Evolutionary conservation across 2,113 vertebrate species (phyloP).

Genomic region (Astur gentilis): DNA sequence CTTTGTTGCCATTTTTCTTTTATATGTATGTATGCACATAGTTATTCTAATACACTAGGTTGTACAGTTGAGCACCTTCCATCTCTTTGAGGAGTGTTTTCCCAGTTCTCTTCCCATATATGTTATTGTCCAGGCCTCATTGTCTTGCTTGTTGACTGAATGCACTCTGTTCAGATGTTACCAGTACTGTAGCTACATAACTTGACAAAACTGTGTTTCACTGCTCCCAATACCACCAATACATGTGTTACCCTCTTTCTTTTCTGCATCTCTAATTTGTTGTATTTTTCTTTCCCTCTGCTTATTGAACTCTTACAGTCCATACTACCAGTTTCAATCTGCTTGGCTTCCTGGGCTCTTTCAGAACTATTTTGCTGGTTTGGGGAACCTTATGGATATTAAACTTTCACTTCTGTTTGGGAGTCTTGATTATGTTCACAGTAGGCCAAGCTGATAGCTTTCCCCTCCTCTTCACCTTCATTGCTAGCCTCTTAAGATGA

Average conservation of each 20-base stretch:
- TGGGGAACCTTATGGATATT: neutral
- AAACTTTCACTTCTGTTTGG: neutral
- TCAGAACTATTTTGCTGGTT: neutral
- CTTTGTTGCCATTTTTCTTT: neutral
- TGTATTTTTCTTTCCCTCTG: neutral
- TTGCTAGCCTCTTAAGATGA: neutral
- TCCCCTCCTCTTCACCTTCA: neutral
- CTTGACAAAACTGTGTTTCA: neutral
- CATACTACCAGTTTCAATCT: neutral
- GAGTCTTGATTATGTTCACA: neutral
- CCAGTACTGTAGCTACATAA: neutral
- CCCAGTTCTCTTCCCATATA: neutral
- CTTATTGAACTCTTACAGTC: neutral
- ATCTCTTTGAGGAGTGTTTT: neutral
- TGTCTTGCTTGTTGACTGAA: neutral
- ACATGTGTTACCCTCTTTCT: neutral
- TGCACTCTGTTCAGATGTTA: neutral
- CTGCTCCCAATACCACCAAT: neutral
- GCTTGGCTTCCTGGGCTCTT: neutral
- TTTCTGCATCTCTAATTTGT: neutral
- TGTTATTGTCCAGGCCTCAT: neutral
- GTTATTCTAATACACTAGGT: neutral
- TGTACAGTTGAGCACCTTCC: neutral
- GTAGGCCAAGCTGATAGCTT: neutral
- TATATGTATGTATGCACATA: rapidly evolving